These are phyloP conservation scores for Scolopax rusticola DNA, from an alignment of 2,797 vertebrate genomes.

Conservation along the genomic window DNA sequence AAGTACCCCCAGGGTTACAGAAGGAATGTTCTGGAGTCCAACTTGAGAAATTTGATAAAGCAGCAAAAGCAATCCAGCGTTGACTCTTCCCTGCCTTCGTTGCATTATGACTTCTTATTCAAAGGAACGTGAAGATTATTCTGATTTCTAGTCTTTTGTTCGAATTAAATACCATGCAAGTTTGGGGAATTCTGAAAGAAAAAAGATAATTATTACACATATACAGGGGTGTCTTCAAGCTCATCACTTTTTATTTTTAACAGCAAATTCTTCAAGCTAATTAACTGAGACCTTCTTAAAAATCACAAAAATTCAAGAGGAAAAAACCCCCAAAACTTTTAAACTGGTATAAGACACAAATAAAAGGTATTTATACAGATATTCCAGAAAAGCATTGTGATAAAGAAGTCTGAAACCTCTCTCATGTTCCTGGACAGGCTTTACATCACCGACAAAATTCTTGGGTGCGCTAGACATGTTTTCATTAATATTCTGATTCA, in stretches of 20 bases:
- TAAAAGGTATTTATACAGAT: neutral
- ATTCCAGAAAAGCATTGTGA: neutral
- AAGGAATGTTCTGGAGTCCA: constrained; percentile 90
- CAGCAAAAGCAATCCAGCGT: constrained; percentile 87
- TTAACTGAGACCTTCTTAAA: neutral
- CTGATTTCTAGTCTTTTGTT: neutral
- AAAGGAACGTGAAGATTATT: neutral
- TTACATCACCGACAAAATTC: neutral
- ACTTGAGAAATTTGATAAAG: constrained; percentile 87
- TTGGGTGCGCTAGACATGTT: neutral
- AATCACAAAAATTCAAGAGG: neutral
- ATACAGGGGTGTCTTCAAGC: neutral
- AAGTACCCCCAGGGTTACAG: constrained; percentile 89
- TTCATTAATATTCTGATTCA: neutral
- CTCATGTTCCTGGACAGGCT: neutral
- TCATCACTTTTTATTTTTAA: neutral
- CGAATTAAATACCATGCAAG: neutral
- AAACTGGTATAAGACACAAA: neutral
- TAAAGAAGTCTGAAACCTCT: neutral
- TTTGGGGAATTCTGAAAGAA: constrained; percentile 65
- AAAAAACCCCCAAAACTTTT: neutral
- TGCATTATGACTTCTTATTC: constrained; percentile 78
- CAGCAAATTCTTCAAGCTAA: neutral
- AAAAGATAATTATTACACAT: neutral
- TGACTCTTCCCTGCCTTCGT: constrained; percentile 78